Percentiles rank a stretch among this genome's conserved stretches.
Evolutionary conservation across 2,888 invertebrate species (phyloP).

Genomic region (Caenorhabditis sp.): DNA sequence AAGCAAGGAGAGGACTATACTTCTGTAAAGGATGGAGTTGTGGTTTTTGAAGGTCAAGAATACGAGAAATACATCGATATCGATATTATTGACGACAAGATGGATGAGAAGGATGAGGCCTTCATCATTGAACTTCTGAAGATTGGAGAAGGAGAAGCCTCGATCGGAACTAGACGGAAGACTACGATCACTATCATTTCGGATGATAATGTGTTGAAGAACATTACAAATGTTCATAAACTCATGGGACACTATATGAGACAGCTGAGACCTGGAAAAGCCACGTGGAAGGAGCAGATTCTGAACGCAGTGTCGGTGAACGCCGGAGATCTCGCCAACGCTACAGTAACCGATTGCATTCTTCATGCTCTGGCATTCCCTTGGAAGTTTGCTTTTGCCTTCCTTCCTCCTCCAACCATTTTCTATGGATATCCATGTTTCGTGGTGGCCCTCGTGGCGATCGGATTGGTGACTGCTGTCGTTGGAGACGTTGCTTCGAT

Average conservation of each 20-base stretch:
- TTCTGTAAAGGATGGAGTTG: constrained; percentile 59
- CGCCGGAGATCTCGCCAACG: constrained; percentile 86
- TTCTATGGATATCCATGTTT: constrained; percentile 87
- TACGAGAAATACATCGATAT: constrained; percentile 85
- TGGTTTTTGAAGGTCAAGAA: constrained; percentile 81
- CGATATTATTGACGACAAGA: constrained; percentile 86
- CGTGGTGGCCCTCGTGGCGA: constrained; percentile 85
- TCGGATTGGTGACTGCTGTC: constrained; percentile 86
- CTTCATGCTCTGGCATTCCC: constrained; percentile 85
- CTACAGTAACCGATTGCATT: constrained; percentile 85
- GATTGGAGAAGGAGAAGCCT: constrained; percentile 83
- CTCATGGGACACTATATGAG: constrained; percentile 73
- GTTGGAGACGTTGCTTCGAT: constrained; percentile 86
- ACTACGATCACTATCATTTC: constrained; percentile 86
- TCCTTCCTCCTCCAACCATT: constrained; percentile 86
- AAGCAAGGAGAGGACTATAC: constrained; percentile 85
- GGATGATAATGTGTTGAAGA: constrained; percentile 85
- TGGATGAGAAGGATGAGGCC: constrained; percentile 87
- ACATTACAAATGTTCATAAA: constrained; percentile 74
- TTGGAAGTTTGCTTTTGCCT: constrained; percentile 85
- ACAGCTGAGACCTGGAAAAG: constrained; percentile 73
- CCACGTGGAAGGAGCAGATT: constrained; percentile 83
- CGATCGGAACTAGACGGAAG: constrained; percentile 83
- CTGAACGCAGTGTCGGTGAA: constrained; percentile 86
- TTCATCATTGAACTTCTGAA: constrained; percentile 85